Conservation (phyloP, 2,113 vertebrate genomes). For the Pedetes capensis region DNA sequence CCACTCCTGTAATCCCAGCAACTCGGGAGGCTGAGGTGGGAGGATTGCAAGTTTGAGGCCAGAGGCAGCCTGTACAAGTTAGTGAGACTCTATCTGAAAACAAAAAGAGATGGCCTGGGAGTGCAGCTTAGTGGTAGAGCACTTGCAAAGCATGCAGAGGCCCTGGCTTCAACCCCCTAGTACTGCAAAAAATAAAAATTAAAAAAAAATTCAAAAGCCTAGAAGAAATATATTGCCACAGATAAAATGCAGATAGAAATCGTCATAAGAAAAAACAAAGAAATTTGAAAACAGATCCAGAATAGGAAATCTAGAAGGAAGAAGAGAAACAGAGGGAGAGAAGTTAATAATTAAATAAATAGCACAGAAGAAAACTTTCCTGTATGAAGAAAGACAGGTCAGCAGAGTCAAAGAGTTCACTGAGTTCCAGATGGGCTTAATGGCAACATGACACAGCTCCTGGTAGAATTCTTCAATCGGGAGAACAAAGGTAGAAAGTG, state of each 20-base stretch:
- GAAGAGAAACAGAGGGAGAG: background rate
- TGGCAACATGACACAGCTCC: background rate
- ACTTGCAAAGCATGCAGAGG: no score
- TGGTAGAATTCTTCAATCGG: background rate
- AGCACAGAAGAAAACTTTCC: background rate
- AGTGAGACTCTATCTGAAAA: no score
- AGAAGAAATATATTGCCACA: background rate
- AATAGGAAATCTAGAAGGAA: background rate
- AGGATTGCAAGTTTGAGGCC: no score
- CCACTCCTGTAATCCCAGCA: no score
- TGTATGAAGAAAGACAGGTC: background rate
- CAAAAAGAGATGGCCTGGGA: no score
- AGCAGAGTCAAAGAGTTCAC: background rate
- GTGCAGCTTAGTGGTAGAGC: no score
- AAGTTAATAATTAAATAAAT: background rate
- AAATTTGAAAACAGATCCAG: background rate
- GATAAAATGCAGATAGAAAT: background rate
- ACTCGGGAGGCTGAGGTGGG: no score
- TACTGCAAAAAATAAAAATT: no score
- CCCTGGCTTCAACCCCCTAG: no score
- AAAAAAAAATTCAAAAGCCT: background rate
- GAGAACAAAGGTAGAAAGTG: background rate
- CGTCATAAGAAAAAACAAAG: accelerated
- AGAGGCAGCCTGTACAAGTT: no score
- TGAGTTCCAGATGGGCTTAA: background rate